Percentiles rank a stretch among this genome's conserved stretches.
Evolutionary conservation across 2,113 vertebrate species (phyloP).

Genomic region (Platycercus adscitus): DNA sequence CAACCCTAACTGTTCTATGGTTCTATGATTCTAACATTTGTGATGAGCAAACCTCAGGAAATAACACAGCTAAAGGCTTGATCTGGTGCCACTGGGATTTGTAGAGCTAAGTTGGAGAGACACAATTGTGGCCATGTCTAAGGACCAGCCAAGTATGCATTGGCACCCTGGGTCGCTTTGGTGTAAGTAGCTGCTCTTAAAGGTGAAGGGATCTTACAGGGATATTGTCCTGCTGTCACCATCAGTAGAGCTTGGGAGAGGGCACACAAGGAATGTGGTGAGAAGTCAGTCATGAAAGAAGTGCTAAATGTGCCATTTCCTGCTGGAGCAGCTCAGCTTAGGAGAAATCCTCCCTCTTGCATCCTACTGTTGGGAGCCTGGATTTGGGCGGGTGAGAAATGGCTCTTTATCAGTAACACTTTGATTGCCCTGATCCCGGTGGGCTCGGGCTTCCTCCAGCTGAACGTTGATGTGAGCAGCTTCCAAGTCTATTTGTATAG

Average conservation of each 20-base stretch:
- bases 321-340: background rate
- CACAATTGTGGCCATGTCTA: accelerated
- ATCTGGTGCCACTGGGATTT: background rate
- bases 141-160: background rate
- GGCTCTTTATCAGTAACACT: background rate
- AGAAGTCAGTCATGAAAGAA: background rate
- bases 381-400: conserved; percentile 37
- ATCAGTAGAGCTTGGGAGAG: background rate
- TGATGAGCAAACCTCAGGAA: background rate
- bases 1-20: too few relatives aligned
- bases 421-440: background rate
- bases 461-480: background rate
- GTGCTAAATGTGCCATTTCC: conserved; percentile 42
- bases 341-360: background rate
- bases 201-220: background rate
- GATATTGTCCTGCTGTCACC: background rate
- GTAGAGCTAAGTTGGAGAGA: background rate
- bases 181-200: background rate
- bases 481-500: background rate
- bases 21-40: background rate
- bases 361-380: conserved; percentile 29
- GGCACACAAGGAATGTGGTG: background rate
- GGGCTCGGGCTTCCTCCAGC: conserved; percentile 44
- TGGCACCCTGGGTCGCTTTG: background rate
- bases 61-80: background rate